Percentiles rank a stretch among this genome's conserved stretches.
Evolutionary conservation across 2,888 invertebrate species (phyloP).

Genomic region (Hetaerina titia): DNA sequence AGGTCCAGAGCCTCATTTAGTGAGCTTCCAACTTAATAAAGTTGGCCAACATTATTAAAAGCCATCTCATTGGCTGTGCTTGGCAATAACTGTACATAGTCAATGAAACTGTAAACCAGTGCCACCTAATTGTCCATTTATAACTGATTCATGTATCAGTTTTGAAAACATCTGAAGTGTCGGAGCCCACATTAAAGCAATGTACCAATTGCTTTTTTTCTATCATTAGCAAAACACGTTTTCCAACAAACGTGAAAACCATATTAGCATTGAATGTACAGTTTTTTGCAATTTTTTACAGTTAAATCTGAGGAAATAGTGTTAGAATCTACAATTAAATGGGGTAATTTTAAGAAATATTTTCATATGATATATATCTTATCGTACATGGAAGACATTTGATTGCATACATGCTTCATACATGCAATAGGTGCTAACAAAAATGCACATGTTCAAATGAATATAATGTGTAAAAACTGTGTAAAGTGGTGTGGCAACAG

Average conservation of each 20-base stretch:
- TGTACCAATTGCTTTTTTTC: not conserved
- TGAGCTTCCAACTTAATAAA: slow-evolving; percentile 9
- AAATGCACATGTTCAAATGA: not conserved
- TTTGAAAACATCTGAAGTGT: slow-evolving; percentile 32
- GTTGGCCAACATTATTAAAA: not conserved
- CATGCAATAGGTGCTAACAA: not conserved
- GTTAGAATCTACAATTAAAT: slow-evolving; percentile 15
- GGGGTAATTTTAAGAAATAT: not conserved
- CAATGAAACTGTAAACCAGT: slow-evolving; percentile 68
- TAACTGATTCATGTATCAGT: slow-evolving; percentile 43
- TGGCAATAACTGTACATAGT: slow-evolving; percentile 44
- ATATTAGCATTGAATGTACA: not conserved
- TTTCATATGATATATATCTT: not conserved
- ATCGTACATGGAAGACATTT: slow-evolving; percentile 46
- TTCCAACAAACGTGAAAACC: not conserved
- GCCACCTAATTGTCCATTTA: not conserved
- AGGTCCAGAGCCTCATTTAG: slow-evolving; percentile 67
- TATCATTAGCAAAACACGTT: not conserved
- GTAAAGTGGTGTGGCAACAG: not conserved
- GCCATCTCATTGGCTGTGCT: not conserved
- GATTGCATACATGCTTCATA: not conserved
- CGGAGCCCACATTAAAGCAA: slow-evolving; percentile 31
- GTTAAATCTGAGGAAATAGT: not conserved
- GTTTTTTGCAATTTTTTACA: not conserved
- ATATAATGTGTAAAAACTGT: not conserved